Percentiles rank a stretch among this genome's conserved stretches.
Conservation (phyloP, 2,113 vertebrate species). For the Nothoprocta perdicaria region DNA sequence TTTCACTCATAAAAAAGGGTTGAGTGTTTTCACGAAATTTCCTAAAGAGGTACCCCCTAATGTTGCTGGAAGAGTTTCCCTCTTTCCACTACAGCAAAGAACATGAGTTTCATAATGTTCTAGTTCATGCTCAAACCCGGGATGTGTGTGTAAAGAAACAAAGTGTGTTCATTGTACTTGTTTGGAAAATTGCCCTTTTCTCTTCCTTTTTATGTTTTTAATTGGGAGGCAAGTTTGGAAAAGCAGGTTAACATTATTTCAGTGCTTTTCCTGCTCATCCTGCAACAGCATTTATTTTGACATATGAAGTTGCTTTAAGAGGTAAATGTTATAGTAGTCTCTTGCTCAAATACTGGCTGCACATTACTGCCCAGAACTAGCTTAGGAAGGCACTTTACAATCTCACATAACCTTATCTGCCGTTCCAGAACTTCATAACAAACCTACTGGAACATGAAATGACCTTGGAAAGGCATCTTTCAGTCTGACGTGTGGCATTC, state of each 20-base stretch:
- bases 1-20: accelerated
- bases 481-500: background rate
- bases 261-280: background rate
- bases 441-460: conserved; percentile 37
- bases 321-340: background rate
- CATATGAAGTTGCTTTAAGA: conserved; percentile 12
- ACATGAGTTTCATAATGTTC: background rate
- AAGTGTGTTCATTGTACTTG: background rate
- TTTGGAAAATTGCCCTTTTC: background rate
- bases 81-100: background rate
- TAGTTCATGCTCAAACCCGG: background rate
- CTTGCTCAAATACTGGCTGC: conserved; percentile 48
- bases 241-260: background rate
- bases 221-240: background rate
- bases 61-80: background rate
- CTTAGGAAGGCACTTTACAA: conserved; percentile 69
- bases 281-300: conserved; percentile 4
- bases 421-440: conserved; percentile 38
- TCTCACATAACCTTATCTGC: conserved; percentile 43
- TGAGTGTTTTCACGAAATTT: background rate
- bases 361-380: conserved; percentile 55
- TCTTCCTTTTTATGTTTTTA: background rate
- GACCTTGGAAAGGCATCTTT: conserved; percentile 58
- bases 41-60: background rate
- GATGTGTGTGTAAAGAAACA: background rate